These are phyloP conservation scores for Leucosticte australis DNA, from an alignment of 2,113 vertebrate genomes.

Conservation along the genomic window DNA sequence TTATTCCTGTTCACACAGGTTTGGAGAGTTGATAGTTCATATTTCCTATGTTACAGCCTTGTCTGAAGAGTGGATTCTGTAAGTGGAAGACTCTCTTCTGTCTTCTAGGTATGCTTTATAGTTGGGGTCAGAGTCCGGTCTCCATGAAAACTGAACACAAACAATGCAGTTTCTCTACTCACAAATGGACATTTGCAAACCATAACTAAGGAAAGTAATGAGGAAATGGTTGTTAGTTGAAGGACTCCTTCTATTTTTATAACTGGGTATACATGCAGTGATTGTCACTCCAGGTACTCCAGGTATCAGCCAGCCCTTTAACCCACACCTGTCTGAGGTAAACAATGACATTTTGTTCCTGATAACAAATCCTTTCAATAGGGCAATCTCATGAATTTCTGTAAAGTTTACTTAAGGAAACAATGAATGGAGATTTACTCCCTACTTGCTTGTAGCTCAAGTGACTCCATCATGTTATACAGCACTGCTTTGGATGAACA, in stretches of 20 bases:
- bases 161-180: not conserved
- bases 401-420: not conserved
- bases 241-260: not conserved
- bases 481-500: not conserved
- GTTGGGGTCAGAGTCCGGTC: not conserved
- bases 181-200: not conserved
- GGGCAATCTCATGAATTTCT: not conserved
- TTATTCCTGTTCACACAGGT: not conserved
- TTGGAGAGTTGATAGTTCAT: not conserved
- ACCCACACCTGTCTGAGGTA: not conserved
- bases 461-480: not conserved
- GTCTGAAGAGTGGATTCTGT: not conserved
- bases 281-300: not conserved
- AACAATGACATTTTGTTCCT: not conserved
- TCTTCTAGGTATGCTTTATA: not conserved
- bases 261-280: not conserved
- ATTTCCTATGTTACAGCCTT: not conserved
- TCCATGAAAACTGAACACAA: not conserved
- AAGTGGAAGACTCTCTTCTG: not conserved
- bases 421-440: not conserved
- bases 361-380: not conserved
- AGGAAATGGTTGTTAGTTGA: not conserved
- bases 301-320: slow-evolving; percentile 1
- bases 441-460: not conserved
- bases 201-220: not conserved